Conservation (phyloP, 2,113 vertebrate species). For the Petaurus breviceps region DNA sequence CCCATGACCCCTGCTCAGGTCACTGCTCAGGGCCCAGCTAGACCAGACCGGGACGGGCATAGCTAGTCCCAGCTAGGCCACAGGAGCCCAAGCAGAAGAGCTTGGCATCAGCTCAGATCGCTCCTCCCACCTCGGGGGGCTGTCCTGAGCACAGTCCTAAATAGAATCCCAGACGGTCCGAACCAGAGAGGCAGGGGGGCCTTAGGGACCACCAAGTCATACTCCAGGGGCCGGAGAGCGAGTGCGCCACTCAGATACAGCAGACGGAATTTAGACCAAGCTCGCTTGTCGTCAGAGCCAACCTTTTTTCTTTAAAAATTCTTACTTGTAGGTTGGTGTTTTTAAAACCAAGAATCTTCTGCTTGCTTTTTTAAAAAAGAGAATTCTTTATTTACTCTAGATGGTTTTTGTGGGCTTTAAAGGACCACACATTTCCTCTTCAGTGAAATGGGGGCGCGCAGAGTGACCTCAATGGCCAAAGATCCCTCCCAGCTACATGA, state of each 20-base stretch:
- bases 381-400: neutral
- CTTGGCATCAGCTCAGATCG: no score
- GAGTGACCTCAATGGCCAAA: neutral
- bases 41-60: no score
- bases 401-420: neutral
- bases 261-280: neutral
- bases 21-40: neutral
- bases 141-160: neutral
- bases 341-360: neutral
- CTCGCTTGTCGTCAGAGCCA: neutral
- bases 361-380: neutral
- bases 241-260: fast-evolving
- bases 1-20: neutral
- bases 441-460: neutral
- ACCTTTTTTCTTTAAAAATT: neutral
- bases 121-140: no score
- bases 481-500: neutral
- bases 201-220: neutral
- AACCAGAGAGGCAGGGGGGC: neutral
- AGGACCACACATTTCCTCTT: neutral
- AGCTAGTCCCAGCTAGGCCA: no score
- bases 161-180: neutral
- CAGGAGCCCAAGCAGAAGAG: neutral
- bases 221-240: neutral
- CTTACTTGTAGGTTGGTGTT: neutral